Percentiles rank a stretch among this genome's conserved stretches.
Conservation (phyloP, 2,113 vertebrate species). For the Erinaceus europaeus region DNA sequence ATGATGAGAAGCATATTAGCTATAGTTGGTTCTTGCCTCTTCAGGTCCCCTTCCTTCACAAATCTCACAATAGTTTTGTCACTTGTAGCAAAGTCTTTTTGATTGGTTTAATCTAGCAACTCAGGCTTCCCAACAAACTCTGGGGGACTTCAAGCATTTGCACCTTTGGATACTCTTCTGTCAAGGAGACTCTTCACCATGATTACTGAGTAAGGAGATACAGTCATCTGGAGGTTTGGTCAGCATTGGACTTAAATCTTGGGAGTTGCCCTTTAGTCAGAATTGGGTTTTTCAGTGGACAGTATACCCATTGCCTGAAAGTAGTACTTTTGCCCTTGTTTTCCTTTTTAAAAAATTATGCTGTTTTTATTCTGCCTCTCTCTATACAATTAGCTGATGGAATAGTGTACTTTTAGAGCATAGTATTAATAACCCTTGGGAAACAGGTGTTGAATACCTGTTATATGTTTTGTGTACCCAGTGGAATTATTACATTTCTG, state of each 20-base stretch:
- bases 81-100: neutral
- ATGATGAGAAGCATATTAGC: neutral
- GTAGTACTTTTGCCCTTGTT: slow-evolving; percentile 9
- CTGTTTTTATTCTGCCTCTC: neutral
- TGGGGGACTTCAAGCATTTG: neutral
- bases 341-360: neutral
- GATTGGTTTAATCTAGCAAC: neutral
- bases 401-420: neutral
- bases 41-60: neutral
- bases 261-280: neutral
- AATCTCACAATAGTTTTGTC: neutral
- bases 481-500: no score
- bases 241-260: neutral
- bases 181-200: neutral
- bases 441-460: neutral
- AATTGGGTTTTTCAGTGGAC: neutral
- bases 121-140: neutral
- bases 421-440: neutral
- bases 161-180: neutral
- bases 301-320: neutral
- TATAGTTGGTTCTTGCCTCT: neutral
- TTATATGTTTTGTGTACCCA: no score
- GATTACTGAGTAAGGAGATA: neutral
- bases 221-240: neutral
- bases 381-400: neutral